Evolutionary conservation across 2,113 vertebrate species (phyloP), one percentile per base, ranked within the genome.

Genomic region (Noctilio leporinus): DNA sequence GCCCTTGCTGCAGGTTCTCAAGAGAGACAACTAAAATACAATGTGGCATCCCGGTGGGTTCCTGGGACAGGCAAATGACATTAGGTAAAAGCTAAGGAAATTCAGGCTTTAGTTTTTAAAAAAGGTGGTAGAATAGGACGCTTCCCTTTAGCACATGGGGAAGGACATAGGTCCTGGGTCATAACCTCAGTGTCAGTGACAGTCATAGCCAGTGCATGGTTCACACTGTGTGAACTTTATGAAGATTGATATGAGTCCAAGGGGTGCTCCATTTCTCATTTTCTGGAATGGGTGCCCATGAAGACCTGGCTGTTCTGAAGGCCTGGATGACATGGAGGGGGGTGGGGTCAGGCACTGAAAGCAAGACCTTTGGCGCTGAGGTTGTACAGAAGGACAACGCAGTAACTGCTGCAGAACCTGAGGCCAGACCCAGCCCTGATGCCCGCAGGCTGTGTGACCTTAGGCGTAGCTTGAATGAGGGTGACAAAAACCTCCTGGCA

Each of bases 241-340:
- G 62, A 43, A 53, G 40, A 47, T 2, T 22, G 51, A 62, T 22
- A 9, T 3, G 1, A 9, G 47, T 3, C 30, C 57, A 0, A 0
- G 0, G 7, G 26, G 2, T 3, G 17, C 19, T 17, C 40, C 2
- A 0, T 80, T 22, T 35, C 3, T 33, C 85, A 15, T 57, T 55
- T 86, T 53, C 69, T 77, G 11, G 33, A 7, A 28, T 10, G 35
- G 53, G 35, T 16, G 24, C 1, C 65, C 75, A 4, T 7, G 28
- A 57, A 43, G n/a, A 90, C 30, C 67, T 55, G 49, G 22, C 59
- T 69, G 47, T 8, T 59, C 59, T 69, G 38, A 77, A 73, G 0
- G 4, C 40, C 33, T 53, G 35, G 35, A 53, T 55, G 26, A 33
- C 28, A 5, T 12, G 9, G 30, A 30, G 11, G 22, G 14, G 26